Conservation (phyloP, 2,797 vertebrate species). For the Uromys caudimaculatus region DNA sequence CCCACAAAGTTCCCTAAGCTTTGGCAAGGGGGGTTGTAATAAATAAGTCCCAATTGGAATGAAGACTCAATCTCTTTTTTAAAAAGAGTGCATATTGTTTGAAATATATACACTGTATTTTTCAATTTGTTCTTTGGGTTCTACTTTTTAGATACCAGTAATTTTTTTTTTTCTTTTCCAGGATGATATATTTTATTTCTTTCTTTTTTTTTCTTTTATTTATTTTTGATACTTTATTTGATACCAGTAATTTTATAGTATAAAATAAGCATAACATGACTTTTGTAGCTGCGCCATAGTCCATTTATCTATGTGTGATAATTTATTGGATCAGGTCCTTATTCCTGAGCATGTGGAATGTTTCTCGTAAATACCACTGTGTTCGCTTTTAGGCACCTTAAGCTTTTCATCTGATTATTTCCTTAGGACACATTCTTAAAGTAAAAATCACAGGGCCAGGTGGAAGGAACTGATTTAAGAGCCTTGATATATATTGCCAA, state of each 20-base stretch:
- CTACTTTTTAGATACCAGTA: slow-evolving; percentile 7
- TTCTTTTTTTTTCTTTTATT: too few species aligned
- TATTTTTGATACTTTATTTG: too few species aligned
- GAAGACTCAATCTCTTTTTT: background rate
- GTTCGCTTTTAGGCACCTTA: background rate
- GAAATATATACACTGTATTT: background rate
- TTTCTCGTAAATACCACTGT: background rate
- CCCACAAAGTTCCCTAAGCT: background rate
- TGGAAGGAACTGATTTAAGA: slow-evolving; percentile 55
- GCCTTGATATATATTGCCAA: slow-evolving; percentile 15
- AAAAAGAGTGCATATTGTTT: background rate
- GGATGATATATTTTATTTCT: too few species aligned
- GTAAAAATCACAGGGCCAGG: slow-evolving; percentile 17
- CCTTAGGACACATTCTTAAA: slow-evolving; percentile 23
- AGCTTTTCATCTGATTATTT: slow-evolving; percentile 53
- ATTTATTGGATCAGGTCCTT: background rate
- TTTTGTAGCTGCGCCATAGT: background rate
- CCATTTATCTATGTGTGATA: background rate
- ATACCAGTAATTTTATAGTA: background rate
- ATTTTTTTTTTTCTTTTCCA: too few species aligned
- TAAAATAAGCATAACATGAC: slow-evolving; percentile 31
- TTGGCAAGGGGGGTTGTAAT: background rate
- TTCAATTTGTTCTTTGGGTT: background rate
- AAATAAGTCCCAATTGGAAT: background rate
- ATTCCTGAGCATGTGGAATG: background rate